Evolutionary conservation across 1,140 invertebrate genomes (phyloP).

Genomic region (Idris sp.): DNA sequence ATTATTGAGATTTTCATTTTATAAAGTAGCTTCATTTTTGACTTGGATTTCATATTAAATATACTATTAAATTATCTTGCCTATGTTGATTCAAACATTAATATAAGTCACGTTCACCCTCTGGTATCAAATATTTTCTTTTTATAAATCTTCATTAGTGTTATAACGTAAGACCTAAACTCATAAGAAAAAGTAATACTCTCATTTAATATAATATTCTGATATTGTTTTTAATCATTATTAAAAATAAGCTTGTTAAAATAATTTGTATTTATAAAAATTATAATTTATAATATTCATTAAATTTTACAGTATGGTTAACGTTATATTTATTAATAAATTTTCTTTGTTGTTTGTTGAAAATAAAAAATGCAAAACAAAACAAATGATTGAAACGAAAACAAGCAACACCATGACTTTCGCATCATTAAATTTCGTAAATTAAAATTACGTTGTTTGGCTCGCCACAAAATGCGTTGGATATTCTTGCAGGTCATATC

Average conservation of each 20-base stretch:
- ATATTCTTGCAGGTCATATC: slow-evolving; percentile 64
- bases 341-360: neutral
- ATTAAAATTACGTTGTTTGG: slow-evolving; percentile 43
- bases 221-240: slow-evolving; percentile 6
- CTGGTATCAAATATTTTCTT: slow-evolving; percentile 39
- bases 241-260: too few species aligned
- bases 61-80: slow-evolving; percentile 26
- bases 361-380: neutral
- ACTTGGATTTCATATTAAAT: too few species aligned
- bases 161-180: slow-evolving; percentile 14
- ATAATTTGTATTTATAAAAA: too few species aligned
- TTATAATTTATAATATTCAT: too few species aligned
- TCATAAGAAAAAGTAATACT: slow-evolving; percentile 44
- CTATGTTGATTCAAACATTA: slow-evolving; percentile 47
- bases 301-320: too few species aligned
- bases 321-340: slow-evolving; percentile 15
- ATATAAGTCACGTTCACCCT: slow-evolving; percentile 45
- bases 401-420: slow-evolving; percentile 4
- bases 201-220: too few species aligned
- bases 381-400: slow-evolving; percentile 15
- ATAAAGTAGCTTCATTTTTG: too few species aligned
- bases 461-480: slow-evolving; percentile 45
- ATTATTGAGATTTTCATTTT: too few species aligned
- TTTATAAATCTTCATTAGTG: slow-evolving; percentile 48
- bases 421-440: slow-evolving; percentile 31